Evolutionary conservation across 2,797 vertebrate species (phyloP).

Genomic region (Pangasius krempfi): DNA sequence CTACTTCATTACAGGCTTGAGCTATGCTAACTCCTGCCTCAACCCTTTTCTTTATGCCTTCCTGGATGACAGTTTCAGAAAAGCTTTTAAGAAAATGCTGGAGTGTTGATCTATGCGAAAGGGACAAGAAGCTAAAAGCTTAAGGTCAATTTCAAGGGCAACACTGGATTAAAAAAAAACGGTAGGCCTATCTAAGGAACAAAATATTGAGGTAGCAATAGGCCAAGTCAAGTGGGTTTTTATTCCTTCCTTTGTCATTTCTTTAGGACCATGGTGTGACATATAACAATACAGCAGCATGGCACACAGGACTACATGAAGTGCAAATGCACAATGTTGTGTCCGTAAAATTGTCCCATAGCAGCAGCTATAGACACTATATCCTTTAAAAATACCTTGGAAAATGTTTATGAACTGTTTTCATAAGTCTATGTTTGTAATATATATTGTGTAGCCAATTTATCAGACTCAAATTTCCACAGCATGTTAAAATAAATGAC

Average conservation of each 20-base stretch:
- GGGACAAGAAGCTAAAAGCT: neutral
- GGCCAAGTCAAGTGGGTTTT: neutral
- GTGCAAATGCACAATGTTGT: neutral
- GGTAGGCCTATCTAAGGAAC: neutral
- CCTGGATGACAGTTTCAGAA: conserved; percentile 77
- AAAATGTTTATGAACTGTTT: neutral
- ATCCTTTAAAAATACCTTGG: neutral
- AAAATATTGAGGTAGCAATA: neutral
- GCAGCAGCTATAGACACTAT: neutral
- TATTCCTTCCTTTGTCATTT: neutral
- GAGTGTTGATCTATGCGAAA: conserved; percentile 64
- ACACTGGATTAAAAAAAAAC: neutral
- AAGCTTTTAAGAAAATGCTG: conserved; percentile 72
- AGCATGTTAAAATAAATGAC: neutral
- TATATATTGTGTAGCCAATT: neutral
- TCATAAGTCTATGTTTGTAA: neutral
- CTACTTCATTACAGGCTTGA: conserved; percentile 78
- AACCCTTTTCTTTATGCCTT: conserved; percentile 79
- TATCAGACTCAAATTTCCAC: neutral
- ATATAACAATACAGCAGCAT: neutral
- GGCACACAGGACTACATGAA: neutral
- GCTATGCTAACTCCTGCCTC: conserved; percentile 79
- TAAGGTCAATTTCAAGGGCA: neutral
- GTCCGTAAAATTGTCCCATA: neutral
- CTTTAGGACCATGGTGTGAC: neutral